Evolutionary conservation across 2,888 invertebrate species (phyloP).

Genomic region (Drosophila nigritarsus): DNA sequence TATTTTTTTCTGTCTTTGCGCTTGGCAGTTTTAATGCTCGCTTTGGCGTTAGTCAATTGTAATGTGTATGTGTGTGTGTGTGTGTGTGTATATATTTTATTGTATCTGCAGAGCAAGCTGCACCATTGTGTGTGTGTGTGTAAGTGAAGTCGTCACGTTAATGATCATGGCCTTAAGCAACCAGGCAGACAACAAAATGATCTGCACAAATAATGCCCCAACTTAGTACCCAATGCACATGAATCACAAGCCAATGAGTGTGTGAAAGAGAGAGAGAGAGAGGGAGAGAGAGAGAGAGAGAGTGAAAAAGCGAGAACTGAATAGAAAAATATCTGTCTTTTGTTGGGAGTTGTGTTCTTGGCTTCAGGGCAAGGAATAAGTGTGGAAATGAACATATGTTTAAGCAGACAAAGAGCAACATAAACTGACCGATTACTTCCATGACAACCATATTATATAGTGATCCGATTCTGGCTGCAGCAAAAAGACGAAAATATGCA

Average conservation of each 20-base stretch:
- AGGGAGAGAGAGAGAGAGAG: neutral
- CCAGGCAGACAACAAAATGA: conserved; percentile 17
- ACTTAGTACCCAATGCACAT: conserved; percentile 17
- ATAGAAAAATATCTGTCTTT: neutral
- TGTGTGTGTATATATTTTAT: conserved; percentile 13
- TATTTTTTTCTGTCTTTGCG: conserved; percentile 46
- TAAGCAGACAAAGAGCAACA: neutral
- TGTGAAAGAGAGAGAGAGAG: neutral
- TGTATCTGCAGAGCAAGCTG: conserved; percentile 40
- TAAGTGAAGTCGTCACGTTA: conserved; percentile 47
- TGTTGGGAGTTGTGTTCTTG: neutral
- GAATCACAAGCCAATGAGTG: neutral
- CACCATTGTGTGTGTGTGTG: conserved; percentile 16
- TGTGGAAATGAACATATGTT: neutral
- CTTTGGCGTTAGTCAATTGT: conserved; percentile 72
- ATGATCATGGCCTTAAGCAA: conserved; percentile 59
- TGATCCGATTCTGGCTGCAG: neutral
- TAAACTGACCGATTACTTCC: neutral
- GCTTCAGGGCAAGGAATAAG: neutral
- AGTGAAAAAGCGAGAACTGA: neutral
- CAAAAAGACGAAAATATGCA: neutral
- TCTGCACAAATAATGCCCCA: conserved; percentile 32
- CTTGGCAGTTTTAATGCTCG: conserved; percentile 59
- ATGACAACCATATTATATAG: neutral
- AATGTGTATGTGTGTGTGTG: conserved; percentile 13